These are phyloP conservation scores for Embidobia sp. DNA, from an alignment of 2,888 invertebrate species.

Conservation along the genomic window DNA sequence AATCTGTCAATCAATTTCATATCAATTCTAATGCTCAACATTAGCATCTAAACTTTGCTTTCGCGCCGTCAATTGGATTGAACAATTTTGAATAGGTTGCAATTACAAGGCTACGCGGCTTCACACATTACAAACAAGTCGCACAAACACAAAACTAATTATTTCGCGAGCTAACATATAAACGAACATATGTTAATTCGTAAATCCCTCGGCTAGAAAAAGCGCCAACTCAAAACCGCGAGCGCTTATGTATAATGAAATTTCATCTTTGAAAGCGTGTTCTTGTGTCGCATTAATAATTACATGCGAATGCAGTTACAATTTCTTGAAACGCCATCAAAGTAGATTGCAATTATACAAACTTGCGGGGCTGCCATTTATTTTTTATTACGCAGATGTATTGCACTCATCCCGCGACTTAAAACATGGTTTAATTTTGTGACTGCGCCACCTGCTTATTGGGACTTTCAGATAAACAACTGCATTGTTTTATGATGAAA, in stretches of 20 bases:
- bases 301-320: constrained; percentile 3
- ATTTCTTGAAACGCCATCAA: constrained; percentile 33
- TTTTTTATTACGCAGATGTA: too few species aligned
- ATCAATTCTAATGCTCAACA: too few species aligned
- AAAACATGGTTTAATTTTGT: too few species aligned
- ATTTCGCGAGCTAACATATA: background rate
- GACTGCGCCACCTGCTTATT: too few species aligned
- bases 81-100: background rate
- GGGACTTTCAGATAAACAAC: too few species aligned
- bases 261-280: constrained; percentile 17
- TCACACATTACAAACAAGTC: background rate
- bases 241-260: constrained; percentile 12
- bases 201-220: constrained; percentile 13
- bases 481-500: too few species aligned
- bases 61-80: background rate
- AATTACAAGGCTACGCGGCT: background rate
- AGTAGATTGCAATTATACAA: constrained; percentile 22
- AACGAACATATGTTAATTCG: constrained; percentile 12
- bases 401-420: too few species aligned
- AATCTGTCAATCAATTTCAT: background rate
- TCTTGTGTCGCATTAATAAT: constrained; percentile 26
- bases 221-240: constrained; percentile 9
- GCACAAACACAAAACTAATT: constrained; percentile 1
- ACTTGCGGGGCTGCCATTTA: too few species aligned
- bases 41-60: too few species aligned